A percentile compares a stretch with the other conserved stretches of the same genome.
Conservation (phyloP, 2,113 vertebrate species). For the Trochalopteron elliotii region DNA sequence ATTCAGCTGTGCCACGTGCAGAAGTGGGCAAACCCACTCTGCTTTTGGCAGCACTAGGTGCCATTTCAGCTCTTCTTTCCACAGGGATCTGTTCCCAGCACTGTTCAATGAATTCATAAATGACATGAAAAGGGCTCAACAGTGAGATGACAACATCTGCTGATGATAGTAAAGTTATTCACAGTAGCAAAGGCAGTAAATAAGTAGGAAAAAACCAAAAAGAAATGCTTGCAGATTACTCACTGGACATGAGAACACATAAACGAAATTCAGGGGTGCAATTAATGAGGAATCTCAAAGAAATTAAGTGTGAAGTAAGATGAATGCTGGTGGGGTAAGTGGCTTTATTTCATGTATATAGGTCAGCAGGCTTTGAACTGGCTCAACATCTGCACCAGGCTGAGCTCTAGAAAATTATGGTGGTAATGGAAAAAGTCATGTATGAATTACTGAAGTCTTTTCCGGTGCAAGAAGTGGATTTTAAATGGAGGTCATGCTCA, state of each 20-base stretch:
- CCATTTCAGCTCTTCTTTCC: not conserved
- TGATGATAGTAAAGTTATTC: not conserved
- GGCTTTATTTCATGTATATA: not conserved
- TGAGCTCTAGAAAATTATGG: not conserved
- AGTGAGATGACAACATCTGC: conserved; percentile 7
- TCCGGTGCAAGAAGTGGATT: not conserved
- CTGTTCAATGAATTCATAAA: not conserved
- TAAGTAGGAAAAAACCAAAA: not conserved
- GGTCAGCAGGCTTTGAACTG: not conserved
- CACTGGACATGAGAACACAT: not conserved
- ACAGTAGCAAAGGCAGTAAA: not conserved
- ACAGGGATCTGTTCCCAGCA: conserved; percentile 15
- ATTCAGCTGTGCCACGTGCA: not conserved
- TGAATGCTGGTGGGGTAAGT: not conserved
- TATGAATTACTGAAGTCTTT: not conserved
- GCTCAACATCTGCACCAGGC: not conserved
- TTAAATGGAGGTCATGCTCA: not conserved
- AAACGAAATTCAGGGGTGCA: not conserved
- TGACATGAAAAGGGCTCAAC: conserved; percentile 25
- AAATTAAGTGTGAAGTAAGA: not conserved
- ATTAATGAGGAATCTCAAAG: not conserved
- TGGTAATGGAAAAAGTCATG: fast-evolving
- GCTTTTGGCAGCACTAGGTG: not conserved
- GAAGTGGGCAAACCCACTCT: not conserved
- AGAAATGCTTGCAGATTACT: fast-evolving